Percentiles rank a stretch among this genome's conserved stretches.
These are phyloP conservation scores for Diacarnus erythraeanus DNA, from an alignment of 37 sponge, comb jelly and placozoan species.

Conservation along the genomic window DNA sequence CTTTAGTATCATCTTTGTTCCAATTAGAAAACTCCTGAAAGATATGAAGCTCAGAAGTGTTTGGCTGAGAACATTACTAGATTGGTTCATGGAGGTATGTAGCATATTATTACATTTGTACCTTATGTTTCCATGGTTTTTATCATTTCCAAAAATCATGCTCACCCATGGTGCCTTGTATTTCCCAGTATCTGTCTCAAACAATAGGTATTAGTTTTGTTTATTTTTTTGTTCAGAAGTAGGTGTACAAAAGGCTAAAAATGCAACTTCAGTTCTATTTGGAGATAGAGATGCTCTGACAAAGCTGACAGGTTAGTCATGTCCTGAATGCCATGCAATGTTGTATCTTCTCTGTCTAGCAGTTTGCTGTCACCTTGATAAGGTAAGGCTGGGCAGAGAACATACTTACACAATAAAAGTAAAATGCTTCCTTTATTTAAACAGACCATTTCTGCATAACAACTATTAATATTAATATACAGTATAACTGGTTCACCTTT, in stretches of 20 bases:
- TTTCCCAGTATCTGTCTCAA: neutral
- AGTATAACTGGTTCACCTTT: no score
- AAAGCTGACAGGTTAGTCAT: conserved; percentile 30
- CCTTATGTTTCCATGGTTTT: neutral
- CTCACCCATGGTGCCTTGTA: neutral
- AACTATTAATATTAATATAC: no score
- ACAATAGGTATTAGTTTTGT: neutral
- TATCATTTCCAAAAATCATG: neutral
- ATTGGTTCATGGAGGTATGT: conserved; percentile 81
- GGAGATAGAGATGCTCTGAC: conserved; percentile 38
- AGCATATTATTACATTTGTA: neutral
- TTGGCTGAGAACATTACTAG: conserved; percentile 74
- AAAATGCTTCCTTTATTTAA: no score
- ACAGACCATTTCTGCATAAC: no score
- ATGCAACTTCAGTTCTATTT: conserved; percentile 60
- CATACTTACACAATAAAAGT: no score
- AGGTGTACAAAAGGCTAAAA: conserved; percentile 50
- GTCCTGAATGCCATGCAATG: neutral
- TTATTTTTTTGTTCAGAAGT: conserved; percentile 24
- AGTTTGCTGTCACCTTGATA: neutral
- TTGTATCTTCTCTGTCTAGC: neutral
- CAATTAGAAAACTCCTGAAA: conserved; percentile 25
- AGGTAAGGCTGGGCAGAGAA: no score
- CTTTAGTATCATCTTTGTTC: neutral
- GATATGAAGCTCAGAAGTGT: conserved; percentile 56